These are phyloP conservation scores for Drosophila mimica DNA, from an alignment of 2,888 invertebrate species.

Conservation along the genomic window DNA sequence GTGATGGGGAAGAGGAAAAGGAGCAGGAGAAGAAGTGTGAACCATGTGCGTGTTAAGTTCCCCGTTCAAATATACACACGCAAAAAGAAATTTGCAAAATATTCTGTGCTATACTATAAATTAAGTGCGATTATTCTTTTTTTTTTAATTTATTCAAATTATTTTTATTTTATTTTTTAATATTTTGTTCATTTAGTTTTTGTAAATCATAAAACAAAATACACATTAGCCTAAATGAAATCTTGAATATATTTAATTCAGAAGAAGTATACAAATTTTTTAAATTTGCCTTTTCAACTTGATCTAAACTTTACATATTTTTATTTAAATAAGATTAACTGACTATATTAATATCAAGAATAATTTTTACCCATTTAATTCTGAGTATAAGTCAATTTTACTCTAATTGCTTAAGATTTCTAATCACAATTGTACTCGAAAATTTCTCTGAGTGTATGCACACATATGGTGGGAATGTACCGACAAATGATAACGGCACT, in stretches of 20 bases:
- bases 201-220: not conserved
- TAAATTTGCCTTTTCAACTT: not conserved
- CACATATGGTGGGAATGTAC: constrained; percentile 72
- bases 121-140: not conserved
- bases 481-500: constrained; percentile 79
- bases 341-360: not conserved
- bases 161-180: no score
- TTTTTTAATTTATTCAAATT: not conserved
- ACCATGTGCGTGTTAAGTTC: constrained; percentile 17
- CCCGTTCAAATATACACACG: not conserved
- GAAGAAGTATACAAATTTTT: not conserved
- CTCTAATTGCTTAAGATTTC: not conserved
- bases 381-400: not conserved
- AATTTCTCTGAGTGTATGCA: not conserved
- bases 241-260: not conserved
- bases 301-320: not conserved
- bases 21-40: not conserved
- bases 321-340: not conserved
- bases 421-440: not conserved
- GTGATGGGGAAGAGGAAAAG: not conserved
- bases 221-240: not conserved
- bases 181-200: no score
- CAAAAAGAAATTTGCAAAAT: not conserved
- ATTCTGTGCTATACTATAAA: not conserved
- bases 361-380: not conserved